phyloP scores from a whole-genome alignment of 1,140 invertebrate species.

The Sminthurides bifidus region DNA sequence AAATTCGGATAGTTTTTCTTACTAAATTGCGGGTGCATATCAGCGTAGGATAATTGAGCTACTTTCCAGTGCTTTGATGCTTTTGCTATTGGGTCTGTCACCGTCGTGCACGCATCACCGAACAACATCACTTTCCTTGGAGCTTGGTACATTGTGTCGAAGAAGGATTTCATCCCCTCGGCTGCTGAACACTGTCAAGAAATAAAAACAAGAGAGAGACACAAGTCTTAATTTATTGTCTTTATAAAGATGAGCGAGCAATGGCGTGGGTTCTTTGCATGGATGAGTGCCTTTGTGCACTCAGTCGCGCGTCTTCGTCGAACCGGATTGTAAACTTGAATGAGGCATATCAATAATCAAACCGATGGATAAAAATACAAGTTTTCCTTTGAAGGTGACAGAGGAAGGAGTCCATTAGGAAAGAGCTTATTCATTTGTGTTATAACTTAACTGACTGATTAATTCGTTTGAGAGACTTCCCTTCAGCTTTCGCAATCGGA shows the following conservation, averaged over 20 bases:
- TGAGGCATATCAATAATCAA: too few species aligned
- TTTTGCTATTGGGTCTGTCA: slow-evolving; percentile 95
- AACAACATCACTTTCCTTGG: slow-evolving; percentile 84
- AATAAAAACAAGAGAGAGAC: slow-evolving; percentile 28
- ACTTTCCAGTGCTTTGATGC: slow-evolving; percentile 93
- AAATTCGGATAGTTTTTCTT: slow-evolving; percentile 89
- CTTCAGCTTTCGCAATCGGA: too few species aligned
- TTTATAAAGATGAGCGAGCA: background rate
- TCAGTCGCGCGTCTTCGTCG: too few species aligned
- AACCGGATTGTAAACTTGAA: too few species aligned
- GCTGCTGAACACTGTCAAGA: slow-evolving; percentile 83
- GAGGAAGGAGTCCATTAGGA: too few species aligned
- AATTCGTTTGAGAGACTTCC: too few species aligned
- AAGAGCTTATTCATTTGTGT: too few species aligned
- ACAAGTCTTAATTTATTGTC: background rate
- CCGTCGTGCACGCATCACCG: slow-evolving; percentile 88
- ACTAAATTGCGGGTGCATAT: slow-evolving; percentile 97
- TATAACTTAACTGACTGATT: too few species aligned
- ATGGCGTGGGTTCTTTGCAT: background rate
- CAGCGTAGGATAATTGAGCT: slow-evolving; percentile 90
- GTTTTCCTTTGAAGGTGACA: too few species aligned
- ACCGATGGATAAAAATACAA: too few species aligned
- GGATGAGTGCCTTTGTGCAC: background rate
- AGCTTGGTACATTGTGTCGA: slow-evolving; percentile 92
- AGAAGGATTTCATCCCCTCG: slow-evolving; percentile 94